Evolutionary conservation across 2,797 vertebrate species (phyloP), one percentile per base, ranked within the genome.

Genomic region (Premnoplex brunnescens): DNA sequence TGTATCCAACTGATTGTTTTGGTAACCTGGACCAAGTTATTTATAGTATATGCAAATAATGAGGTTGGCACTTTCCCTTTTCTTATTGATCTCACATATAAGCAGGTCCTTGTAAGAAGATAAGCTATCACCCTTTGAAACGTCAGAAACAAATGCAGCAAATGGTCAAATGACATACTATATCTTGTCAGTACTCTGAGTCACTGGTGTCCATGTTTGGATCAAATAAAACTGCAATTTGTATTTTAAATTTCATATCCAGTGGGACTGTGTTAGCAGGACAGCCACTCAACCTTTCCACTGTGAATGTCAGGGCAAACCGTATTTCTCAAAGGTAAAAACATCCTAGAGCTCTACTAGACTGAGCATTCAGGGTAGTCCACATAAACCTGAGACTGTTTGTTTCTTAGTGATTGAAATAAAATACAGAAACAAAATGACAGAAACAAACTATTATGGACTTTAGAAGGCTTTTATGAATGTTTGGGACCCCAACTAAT

Each of bases 121-220:
- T 84, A 68, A 91, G 55, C 19, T 83, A 41, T 76, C 86, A 89
- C 32, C 20, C 4, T 63, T 59, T 77, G 49, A 91, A 91, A 89
- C 49, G 27, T 77, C 78, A 94, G 60, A 88, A 89, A 93, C 71
- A 93, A 92, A 76, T 37, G 32, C 30, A 92, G 55, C n/a, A 87
- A 85, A 69, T 19, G 73, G 73, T 43, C 52, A 85, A 68, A 77
- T 56, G 54, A 49, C 79, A 77, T 20, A 37, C 36, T 74, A 41
- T 49, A 24, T 85, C 12, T 68, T 49, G 7, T 88, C 87, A 67
- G 71, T 77, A 71, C 30, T 67, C 56, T 89, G 68, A 83, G 41
- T 89, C 34, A 82, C 18, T 64, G 67, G 32, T 9, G 13, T 48
- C 44, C 37, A 27, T 4, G 3, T 9, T 80, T 74, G 3, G 3